Evolutionary conservation across 2,797 vertebrate genomes (phyloP).

Genomic region (Oreochromis mossambicus): DNA sequence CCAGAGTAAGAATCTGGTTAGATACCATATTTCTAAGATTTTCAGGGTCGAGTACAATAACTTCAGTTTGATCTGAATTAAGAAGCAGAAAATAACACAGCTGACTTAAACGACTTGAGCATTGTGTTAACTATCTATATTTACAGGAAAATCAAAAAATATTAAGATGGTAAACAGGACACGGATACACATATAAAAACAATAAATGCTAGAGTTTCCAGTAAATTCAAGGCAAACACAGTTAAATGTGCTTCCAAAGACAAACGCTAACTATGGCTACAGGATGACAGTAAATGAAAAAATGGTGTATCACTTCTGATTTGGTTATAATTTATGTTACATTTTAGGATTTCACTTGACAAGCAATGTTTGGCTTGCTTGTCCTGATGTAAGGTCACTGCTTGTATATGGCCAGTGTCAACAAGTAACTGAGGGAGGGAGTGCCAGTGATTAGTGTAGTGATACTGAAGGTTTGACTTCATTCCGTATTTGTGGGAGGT

Average conservation of each 20-base stretch:
- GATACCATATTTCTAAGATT: fast-evolving
- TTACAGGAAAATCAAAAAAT: neutral
- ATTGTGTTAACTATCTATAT: neutral
- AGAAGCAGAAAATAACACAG: neutral
- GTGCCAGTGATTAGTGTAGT: neutral
- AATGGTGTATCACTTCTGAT: neutral
- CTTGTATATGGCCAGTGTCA: neutral
- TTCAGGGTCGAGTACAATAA: neutral
- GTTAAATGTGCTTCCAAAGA: neutral
- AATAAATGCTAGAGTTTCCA: neutral
- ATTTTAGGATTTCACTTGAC: neutral
- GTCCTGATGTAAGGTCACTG: neutral
- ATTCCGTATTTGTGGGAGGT: neutral
- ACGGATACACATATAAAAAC: neutral
- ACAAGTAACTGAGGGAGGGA: neutral
- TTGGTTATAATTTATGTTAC: neutral
- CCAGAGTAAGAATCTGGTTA: neutral
- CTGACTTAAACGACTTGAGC: neutral
- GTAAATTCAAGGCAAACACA: neutral
- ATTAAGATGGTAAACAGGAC: neutral
- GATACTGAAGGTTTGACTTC: neutral
- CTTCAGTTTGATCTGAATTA: neutral
- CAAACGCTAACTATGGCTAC: neutral
- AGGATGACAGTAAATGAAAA: neutral
- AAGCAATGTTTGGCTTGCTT: neutral